Conservation (phyloP, 2,888 invertebrate species). For the Tiphia femorata region DNA sequence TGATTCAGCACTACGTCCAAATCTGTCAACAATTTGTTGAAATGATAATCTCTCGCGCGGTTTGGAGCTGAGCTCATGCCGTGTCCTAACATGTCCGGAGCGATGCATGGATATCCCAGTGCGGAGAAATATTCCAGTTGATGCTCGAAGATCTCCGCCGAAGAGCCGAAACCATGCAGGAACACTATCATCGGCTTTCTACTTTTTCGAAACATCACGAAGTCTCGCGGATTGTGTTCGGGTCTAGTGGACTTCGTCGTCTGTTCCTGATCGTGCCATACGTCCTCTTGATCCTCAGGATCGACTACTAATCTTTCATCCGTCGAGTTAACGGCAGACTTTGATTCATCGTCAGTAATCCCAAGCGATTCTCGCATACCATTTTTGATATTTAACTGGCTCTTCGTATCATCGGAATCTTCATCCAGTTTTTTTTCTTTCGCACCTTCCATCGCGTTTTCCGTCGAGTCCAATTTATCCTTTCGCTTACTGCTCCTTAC, state of each 20-base stretch:
- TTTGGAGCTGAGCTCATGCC: slow-evolving; percentile 76
- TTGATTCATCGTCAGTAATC: no score
- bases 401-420: neutral
- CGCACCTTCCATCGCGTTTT: slow-evolving; percentile 53
- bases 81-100: slow-evolving; percentile 78
- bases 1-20: slow-evolving; percentile 74
- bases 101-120: slow-evolving; percentile 75
- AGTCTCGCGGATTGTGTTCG: slow-evolving; percentile 29
- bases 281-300: no score
- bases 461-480: slow-evolving; percentile 45
- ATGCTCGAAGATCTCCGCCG: slow-evolving; percentile 75
- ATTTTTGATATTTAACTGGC: no score
- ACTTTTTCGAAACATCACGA: slow-evolving; percentile 49
- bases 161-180: slow-evolving; percentile 78
- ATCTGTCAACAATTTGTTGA: slow-evolving; percentile 74
- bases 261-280: slow-evolving; percentile 39
- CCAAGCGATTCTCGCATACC: no score
- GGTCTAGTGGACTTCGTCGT: slow-evolving; percentile 6
- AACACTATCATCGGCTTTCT: slow-evolving; percentile 74
- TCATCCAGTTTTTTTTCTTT: neutral
- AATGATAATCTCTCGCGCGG: slow-evolving; percentile 72
- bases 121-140: slow-evolving; percentile 73
- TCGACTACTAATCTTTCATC: no score
- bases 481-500: no score
- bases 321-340: no score